A percentile compares a stretch with the other conserved stretches of the same genome.
phyloP scores from a whole-genome alignment of 92 coral and sea anemone genomes.

The Palythoa grandiflora region DNA sequence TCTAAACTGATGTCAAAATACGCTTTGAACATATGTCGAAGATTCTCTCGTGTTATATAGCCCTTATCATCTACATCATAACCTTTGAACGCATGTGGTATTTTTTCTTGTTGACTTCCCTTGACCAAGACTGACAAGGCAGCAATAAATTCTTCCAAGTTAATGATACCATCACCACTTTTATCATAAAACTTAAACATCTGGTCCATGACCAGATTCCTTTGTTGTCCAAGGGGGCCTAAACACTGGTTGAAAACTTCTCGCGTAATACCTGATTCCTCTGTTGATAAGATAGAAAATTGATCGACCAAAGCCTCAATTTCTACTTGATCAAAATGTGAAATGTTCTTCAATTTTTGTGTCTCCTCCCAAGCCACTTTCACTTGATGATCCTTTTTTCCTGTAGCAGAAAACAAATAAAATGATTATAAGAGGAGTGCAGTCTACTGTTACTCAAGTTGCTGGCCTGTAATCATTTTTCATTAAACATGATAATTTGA shows the following conservation, averaged over 20 bases:
- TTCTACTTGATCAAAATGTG: slow-evolving; percentile 93
- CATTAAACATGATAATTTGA: neutral
- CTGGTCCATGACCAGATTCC: slow-evolving; percentile 96
- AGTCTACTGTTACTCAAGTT: too few species aligned
- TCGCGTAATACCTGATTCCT: slow-evolving; percentile 86
- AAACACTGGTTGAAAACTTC: slow-evolving; percentile 96
- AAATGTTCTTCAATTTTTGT: slow-evolving; percentile 70
- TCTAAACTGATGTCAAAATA: slow-evolving; percentile 95
- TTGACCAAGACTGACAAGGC: slow-evolving; percentile 93
- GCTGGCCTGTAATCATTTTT: neutral
- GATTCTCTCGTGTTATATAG: slow-evolving; percentile 78
- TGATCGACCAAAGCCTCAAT: slow-evolving; percentile 93
- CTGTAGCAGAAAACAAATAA: slow-evolving; percentile 50
- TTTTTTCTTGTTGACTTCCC: slow-evolving; percentile 94
- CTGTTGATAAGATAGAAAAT: slow-evolving; percentile 93
- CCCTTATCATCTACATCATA: slow-evolving; percentile 92
- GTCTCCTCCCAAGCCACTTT: slow-evolving; percentile 85
- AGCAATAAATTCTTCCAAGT: slow-evolving; percentile 88
- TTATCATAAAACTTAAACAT: slow-evolving; percentile 97
- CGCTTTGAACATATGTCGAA: slow-evolving; percentile 96
- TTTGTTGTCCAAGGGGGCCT: slow-evolving; percentile 93
- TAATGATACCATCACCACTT: slow-evolving; percentile 81
- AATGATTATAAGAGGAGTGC: neutral
- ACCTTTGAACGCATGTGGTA: slow-evolving; percentile 92
- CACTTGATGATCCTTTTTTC: slow-evolving; percentile 83